phyloP scores from a whole-genome alignment of 2,888 invertebrate genomes.

The Leptopilina myrica region DNA sequence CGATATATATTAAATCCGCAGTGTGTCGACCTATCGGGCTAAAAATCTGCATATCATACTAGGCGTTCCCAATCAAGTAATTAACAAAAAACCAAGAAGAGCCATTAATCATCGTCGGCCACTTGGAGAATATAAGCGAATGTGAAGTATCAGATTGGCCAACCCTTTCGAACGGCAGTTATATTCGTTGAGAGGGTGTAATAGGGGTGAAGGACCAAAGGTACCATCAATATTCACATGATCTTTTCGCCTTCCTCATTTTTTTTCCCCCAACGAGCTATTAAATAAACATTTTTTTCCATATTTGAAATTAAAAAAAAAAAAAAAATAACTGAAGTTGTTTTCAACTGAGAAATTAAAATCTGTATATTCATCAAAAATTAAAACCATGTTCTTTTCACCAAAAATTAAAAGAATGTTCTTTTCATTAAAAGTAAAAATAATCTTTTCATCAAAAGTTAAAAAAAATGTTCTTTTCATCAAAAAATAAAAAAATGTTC shows the following conservation, averaged over 20 bases:
- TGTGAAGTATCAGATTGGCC: slow-evolving; percentile 71
- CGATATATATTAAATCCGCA: slow-evolving; percentile 67
- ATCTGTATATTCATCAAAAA: no score
- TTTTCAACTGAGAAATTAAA: no score
- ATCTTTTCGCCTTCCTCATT: slow-evolving; percentile 40
- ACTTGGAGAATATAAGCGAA: slow-evolving; percentile 62
- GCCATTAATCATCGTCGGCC: slow-evolving; percentile 73
- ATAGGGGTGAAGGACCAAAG: slow-evolving; percentile 13
- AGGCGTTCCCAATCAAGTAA: slow-evolving; percentile 75
- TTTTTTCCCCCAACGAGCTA: not conserved
- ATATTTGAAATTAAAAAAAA: no score
- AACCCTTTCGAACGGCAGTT: slow-evolving; percentile 68
- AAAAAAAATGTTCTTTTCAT: no score
- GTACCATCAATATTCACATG: slow-evolving; percentile 59
- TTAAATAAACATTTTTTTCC: no score
- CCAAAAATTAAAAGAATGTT: no score
- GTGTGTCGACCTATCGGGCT: slow-evolving; percentile 60
- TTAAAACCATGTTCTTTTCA: no score
- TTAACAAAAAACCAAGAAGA: slow-evolving; percentile 73
- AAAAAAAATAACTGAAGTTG: no score
- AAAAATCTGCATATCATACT: slow-evolving; percentile 75
- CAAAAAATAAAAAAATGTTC: no score
- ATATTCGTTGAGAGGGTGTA: slow-evolving; percentile 54
- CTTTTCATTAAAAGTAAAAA: no score
- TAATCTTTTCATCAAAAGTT: no score